phyloP scores from a whole-genome alignment of 2,888 invertebrate species.

The Pedicia rivosa region DNA sequence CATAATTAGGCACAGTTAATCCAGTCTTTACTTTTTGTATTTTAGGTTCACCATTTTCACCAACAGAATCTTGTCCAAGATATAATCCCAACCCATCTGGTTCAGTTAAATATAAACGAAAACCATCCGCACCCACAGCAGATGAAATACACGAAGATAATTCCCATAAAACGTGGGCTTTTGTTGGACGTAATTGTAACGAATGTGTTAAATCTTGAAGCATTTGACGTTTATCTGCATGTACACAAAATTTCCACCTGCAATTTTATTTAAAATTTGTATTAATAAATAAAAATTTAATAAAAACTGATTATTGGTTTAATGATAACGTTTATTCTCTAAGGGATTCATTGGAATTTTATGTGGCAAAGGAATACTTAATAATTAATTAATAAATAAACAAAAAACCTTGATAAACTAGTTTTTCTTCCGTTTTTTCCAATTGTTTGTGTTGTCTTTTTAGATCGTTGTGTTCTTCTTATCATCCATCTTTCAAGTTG shows the following conservation, averaged over 20 bases:
- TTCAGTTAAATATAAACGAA: slow-evolving; percentile 41
- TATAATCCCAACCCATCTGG: slow-evolving; percentile 27
- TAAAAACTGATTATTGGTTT: no score
- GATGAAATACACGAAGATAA: slow-evolving; percentile 45
- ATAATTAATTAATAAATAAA: not conserved
- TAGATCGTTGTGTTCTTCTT: slow-evolving; percentile 35
- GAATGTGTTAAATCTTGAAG: slow-evolving; percentile 42
- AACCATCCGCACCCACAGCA: slow-evolving; percentile 49
- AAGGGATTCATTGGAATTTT: no score
- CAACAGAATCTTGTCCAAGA: slow-evolving; percentile 22
- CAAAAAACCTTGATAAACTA: slow-evolving; percentile 34
- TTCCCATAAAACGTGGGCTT: slow-evolving; percentile 48
- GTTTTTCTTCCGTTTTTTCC: slow-evolving; percentile 32
- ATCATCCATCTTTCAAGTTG: slow-evolving; percentile 50
- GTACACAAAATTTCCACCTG: slow-evolving; percentile 39
- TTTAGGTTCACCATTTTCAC: slow-evolving; percentile 21
- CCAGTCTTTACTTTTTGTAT: slow-evolving; percentile 17
- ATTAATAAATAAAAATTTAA: not conserved
- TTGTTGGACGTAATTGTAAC: slow-evolving; percentile 41
- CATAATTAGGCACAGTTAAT: slow-evolving; percentile 22
- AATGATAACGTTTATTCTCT: no score
- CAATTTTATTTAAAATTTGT: slow-evolving; percentile 2
- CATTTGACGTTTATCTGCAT: slow-evolving; percentile 47
- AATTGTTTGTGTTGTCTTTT: slow-evolving; percentile 23
- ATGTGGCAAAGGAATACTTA: no score